Conservation (phyloP, 2,113 vertebrate genomes). For the Carassius auratus region DNA sequence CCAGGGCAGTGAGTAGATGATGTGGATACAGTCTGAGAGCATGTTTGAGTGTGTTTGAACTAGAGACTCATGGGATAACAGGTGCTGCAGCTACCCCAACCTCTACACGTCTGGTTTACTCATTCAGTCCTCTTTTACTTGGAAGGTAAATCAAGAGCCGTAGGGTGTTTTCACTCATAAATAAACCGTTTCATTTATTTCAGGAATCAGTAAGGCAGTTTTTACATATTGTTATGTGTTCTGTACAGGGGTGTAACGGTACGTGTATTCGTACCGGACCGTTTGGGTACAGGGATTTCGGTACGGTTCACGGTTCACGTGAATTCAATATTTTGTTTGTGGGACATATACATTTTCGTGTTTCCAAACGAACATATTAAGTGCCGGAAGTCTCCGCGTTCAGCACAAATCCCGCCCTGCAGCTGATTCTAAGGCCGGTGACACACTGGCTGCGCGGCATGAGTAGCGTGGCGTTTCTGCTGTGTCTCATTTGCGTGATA, state of each 20-base stretch:
- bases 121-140: not conserved
- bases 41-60: constrained; percentile 35
- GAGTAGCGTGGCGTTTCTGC: too few relatives aligned
- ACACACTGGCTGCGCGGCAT: too few relatives aligned
- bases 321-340: too few relatives aligned
- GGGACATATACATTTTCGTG: too few relatives aligned
- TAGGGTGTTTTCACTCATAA: not conserved
- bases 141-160: not conserved
- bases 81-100: constrained; percentile 62
- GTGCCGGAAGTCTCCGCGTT: too few relatives aligned
- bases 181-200: not conserved
- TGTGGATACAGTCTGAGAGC: constrained; percentile 54
- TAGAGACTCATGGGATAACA: constrained; percentile 62
- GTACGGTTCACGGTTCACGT: too few relatives aligned
- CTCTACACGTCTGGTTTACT: not conserved
- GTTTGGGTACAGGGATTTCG: too few relatives aligned
- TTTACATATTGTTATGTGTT: not conserved
- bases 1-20: constrained; percentile 65
- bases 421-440: too few relatives aligned
- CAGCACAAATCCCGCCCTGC: too few relatives aligned
- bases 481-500: too few relatives aligned
- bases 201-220: not conserved
- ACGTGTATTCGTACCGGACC: too few relatives aligned
- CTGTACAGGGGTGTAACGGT: not conserved
- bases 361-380: too few relatives aligned